These are phyloP conservation scores for Carollia perspicillata DNA, from an alignment of 2,113 vertebrate genomes.

Conservation along the genomic window DNA sequence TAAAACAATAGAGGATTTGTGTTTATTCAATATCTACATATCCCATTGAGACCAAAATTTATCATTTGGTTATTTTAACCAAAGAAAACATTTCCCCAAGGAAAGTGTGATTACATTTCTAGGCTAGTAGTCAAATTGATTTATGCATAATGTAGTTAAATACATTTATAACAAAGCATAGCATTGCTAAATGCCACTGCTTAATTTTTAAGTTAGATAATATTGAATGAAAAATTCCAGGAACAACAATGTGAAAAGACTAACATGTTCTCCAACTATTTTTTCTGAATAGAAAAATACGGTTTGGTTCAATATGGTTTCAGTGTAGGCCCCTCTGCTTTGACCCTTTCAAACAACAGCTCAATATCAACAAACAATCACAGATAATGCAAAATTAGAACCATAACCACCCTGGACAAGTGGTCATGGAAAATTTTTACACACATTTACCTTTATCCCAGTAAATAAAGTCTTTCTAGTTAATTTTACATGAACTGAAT, in stretches of 20 bases:
- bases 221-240: background rate
- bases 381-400: background rate
- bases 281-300: background rate
- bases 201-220: slow-evolving; percentile 11
- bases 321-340: background rate
- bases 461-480: background rate
- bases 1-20: background rate
- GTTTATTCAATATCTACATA: background rate
- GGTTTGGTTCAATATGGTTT: background rate
- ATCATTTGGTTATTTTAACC: background rate
- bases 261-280: background rate
- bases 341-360: background rate
- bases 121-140: background rate
- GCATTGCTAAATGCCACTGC: background rate
- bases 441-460: background rate
- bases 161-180: background rate
- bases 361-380: background rate
- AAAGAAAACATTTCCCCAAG: background rate
- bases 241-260: background rate
- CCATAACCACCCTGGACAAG: background rate
- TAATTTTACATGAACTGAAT: background rate
- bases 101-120: background rate
- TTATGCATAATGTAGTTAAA: background rate
- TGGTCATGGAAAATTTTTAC: background rate
- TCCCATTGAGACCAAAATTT: background rate